Evolutionary conservation across 2,797 vertebrate species (phyloP), one percentile per base, ranked within the genome.

Genomic region (Australoheros facetus): DNA sequence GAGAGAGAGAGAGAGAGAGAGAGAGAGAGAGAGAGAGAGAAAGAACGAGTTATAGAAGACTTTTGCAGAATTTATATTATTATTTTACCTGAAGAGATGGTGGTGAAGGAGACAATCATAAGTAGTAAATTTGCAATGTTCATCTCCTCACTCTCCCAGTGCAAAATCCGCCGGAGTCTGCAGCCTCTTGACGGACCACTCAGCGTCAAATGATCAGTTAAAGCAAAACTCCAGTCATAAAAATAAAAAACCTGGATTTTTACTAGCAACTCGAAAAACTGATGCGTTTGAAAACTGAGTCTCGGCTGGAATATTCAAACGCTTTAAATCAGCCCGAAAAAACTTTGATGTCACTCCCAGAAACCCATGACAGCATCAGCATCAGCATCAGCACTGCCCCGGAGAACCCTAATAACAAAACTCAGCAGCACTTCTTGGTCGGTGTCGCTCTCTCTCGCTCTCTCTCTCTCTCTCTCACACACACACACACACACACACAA

Each of bases 61-160:
- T 17, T 37, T 23, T 39, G 19, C 16, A 26, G 39, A 42, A 16
- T 16, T 12, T 8, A 4, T 8, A 69, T 71, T 5, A 1, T 14
- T 53, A 4, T 77, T 58, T 85, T 93, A 95, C 94, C 94, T 92
- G 93, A 91, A 78, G 87, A 42, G 69, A 85, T 79, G 87, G 73
- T 53, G 83, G 88, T 75, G 84, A 87, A 81, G 60, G 88, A 84
- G 83, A 82, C 75, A 71, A 82, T 79, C 85, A 88, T 88, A 72
- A 93, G 83, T 37, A 93, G 88, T 73, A 92, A 53, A 91, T 90
- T 57, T 90, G 88, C 88, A 82, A 93, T 91, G 89, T 94, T 92
- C 90, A 93, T 94, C 87, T 93, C 92, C 89, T 87, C 87, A 39
- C 85, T 84, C 17, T 84, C 54, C 81, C 5, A 83, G 75, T 79